phyloP scores from a whole-genome alignment of 2,888 invertebrate genomes.

The Axea sp. region DNA sequence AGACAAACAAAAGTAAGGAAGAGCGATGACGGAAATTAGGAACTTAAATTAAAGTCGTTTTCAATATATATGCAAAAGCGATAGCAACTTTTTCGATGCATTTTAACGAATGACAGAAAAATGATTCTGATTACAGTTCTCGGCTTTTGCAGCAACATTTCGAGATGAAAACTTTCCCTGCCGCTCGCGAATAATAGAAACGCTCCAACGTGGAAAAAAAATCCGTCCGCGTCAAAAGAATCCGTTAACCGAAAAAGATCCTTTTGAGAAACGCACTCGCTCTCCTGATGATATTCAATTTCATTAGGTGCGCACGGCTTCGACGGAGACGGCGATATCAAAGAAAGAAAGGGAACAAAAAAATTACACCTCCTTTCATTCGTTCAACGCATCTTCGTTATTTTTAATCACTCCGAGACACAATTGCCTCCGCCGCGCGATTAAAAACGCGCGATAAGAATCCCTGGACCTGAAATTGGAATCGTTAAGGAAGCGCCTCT shows the following conservation, averaged over 20 bases:
- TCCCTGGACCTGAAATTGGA: slow-evolving; percentile 18
- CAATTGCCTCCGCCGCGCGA: slow-evolving; percentile 10
- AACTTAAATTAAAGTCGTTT: too few species aligned
- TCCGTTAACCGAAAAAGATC: slow-evolving; percentile 17
- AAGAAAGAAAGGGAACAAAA: slow-evolving; percentile 1
- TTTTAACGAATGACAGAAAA: too few species aligned
- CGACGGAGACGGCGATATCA: too few species aligned
- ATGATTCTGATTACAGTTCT: too few species aligned
- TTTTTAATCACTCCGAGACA: slow-evolving; percentile 23
- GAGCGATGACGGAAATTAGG: too few species aligned
- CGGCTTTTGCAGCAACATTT: too few species aligned
- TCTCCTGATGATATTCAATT: slow-evolving; percentile 11
- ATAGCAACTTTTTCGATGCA: too few species aligned
- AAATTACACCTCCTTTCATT: slow-evolving; percentile 23
- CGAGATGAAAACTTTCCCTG: background rate
- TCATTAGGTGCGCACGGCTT: slow-evolving; percentile 1
- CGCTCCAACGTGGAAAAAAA: slow-evolving; percentile 13
- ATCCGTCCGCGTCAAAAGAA: slow-evolving; percentile 11
- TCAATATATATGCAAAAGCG: too few species aligned
- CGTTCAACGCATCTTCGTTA: slow-evolving; percentile 24
- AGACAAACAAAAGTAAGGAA: too few species aligned
- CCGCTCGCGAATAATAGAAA: slow-evolving; percentile 20
- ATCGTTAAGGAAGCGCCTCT: slow-evolving; percentile 32
- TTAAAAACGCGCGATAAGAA: slow-evolving; percentile 33
- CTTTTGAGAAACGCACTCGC: background rate